Evolutionary conservation across 2,888 invertebrate genomes (phyloP).

Genomic region (Rhyacophila evoluta): DNA sequence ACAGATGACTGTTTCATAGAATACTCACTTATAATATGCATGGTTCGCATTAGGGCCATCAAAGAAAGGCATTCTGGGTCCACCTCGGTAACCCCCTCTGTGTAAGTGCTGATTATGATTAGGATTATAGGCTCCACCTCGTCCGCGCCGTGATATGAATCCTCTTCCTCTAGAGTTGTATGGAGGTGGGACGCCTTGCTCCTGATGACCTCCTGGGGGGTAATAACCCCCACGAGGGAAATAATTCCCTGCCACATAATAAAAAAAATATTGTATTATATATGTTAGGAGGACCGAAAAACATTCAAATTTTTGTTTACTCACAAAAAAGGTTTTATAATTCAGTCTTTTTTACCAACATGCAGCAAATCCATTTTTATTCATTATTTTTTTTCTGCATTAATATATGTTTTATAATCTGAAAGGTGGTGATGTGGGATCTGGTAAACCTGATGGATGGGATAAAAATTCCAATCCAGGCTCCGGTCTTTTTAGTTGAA

Average conservation of each 20-base stretch:
- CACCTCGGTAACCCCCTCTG: slow-evolving; percentile 57
- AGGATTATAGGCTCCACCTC: slow-evolving; percentile 49
- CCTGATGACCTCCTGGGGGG: slow-evolving; percentile 56
- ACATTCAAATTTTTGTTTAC: too few species aligned
- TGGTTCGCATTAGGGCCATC: slow-evolving; percentile 64
- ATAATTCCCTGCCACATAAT: background rate
- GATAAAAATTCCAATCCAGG: too few species aligned
- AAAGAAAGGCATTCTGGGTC: slow-evolving; percentile 63
- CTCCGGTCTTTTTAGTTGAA: too few species aligned
- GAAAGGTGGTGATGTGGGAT: too few species aligned
- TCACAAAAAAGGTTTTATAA: too few species aligned
- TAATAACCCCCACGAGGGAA: slow-evolving; percentile 60
- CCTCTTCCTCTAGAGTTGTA: slow-evolving; percentile 57
- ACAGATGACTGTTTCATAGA: background rate
- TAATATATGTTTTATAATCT: too few species aligned
- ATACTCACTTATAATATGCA: slow-evolving; percentile 51
- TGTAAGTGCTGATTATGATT: slow-evolving; percentile 52
- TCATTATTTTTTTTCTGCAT: background rate
- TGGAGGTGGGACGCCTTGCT: slow-evolving; percentile 52
- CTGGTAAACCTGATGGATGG: too few species aligned
- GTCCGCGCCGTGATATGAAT: slow-evolving; percentile 53
- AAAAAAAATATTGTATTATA: background rate
- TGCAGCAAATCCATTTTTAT: background rate
- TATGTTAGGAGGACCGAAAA: too few species aligned
- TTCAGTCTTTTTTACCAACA: too few species aligned